Base-by-base conservation (phyloP, 2,888 invertebrate species). In the Eristalis pertinax region DNA sequence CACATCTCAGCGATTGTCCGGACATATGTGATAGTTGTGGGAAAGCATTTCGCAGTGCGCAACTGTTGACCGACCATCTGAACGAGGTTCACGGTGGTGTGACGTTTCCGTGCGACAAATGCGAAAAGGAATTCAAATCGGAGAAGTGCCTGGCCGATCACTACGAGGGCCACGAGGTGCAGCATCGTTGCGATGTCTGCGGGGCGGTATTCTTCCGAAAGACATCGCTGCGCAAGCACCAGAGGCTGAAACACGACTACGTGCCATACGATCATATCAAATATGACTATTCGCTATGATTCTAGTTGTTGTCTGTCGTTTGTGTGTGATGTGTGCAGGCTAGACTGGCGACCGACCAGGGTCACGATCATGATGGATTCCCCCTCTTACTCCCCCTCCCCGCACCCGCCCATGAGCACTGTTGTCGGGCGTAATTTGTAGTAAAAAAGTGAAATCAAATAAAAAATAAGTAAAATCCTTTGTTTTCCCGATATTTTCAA, bases 11-110 rank as follows among this genome's bases (percentile, higher is more conserved):
- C 26, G 68, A 64, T 1, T 72, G 22, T 24, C 32, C 64, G 32
- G 73, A 85, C 50, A 65, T 50, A 24, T 85, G 85, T 78, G 82
- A 78, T 60, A 74, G 65, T 32, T 82, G 85, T 67, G 77, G 69
- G 11, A 74, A 67, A 26, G 74, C 35, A 22, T 86, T 78, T 24
- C 35, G 13, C 7, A 82, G 69, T 5, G 41, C 32, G 0, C 32
- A 35, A 24, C 10, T 78, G 2, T 22, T 86, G 32, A 73, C 64
- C n/a, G 29, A 64, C 15, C 85, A 86, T 65, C 15, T 74, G 19
- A 86, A 74, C 8, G 77, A 78, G 58, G 32, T 56, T 64, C 85
- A 86, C 43, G 41, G 70, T 35, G 82, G 63, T 15, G 50, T 60
- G n/a, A 58, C 50, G 32, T 82, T 63, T 58, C 56, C 63, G 15